Evolutionary conservation across 2,797 vertebrate genomes (phyloP).

Genomic region (Dallia pectoralis): DNA sequence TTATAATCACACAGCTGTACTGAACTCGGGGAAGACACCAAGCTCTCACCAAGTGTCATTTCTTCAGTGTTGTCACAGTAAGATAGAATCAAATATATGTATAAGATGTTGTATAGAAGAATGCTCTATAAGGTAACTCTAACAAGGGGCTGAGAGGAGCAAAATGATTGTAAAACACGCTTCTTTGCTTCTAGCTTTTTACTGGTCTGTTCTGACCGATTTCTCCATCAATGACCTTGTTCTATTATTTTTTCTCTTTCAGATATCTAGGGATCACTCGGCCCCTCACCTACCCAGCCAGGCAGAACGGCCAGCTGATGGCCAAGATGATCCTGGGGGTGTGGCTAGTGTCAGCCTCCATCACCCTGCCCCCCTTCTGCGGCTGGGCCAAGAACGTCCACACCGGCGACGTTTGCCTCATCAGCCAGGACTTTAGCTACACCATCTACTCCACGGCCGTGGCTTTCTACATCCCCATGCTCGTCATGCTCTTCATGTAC

Average conservation of each 20-base stretch:
- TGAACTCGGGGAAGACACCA: background rate
- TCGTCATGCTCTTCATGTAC: constrained; percentile 84
- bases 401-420: constrained; percentile 77
- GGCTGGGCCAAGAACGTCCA: constrained; percentile 82
- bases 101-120: background rate
- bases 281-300: constrained; percentile 79
- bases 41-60: too few species aligned
- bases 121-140: background rate
- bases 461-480: constrained; percentile 84
- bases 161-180: background rate
- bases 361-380: constrained; percentile 81
- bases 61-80: too few species aligned
- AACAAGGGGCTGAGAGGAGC: background rate
- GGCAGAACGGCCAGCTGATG: constrained; percentile 81
- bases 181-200: background rate
- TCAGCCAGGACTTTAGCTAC: constrained; percentile 82
- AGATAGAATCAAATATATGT: too few species aligned
- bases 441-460: constrained; percentile 82
- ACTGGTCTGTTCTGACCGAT: background rate
- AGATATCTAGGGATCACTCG: constrained; percentile 82
- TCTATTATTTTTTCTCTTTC: constrained; percentile 11
- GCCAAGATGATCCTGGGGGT: constrained; percentile 82
- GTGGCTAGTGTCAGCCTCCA: constrained; percentile 80
- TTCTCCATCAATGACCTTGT: background rate
- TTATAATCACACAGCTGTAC: background rate